phyloP scores from a whole-genome alignment of 2,888 invertebrate genomes.

The Alloplasta piceator region DNA sequence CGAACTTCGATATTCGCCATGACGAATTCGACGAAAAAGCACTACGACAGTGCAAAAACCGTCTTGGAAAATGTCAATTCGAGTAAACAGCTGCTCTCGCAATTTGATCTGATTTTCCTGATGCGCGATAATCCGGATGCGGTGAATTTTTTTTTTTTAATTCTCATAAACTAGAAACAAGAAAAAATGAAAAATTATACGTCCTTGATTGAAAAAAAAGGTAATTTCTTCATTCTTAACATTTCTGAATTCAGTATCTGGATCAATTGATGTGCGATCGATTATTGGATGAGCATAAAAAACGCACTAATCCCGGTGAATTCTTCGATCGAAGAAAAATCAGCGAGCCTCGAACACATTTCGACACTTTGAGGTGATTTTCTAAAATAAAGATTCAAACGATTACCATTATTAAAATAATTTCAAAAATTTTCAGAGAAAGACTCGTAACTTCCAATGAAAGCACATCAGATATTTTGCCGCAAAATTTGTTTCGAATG shows the following conservation, averaged over 20 bases:
- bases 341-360: neutral
- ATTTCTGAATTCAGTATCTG: conserved; percentile 40
- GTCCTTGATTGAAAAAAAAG: neutral
- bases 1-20: conserved; percentile 93
- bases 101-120: conserved; percentile 96
- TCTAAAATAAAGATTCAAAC: neutral
- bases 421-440: conserved; percentile 82
- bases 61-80: conserved; percentile 94
- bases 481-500: conserved; percentile 90
- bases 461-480: conserved; percentile 89
- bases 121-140: conserved; percentile 92
- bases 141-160: conserved; percentile 84
- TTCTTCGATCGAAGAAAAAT: neutral
- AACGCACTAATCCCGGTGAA: neutral
- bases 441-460: conserved; percentile 86
- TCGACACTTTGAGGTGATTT: conserved; percentile 23
- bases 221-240: neutral
- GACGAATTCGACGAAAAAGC: conserved; percentile 94
- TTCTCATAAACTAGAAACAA: neutral
- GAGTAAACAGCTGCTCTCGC: conserved; percentile 90
- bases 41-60: conserved; percentile 93
- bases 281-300: conserved; percentile 22
- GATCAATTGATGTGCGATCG: conserved; percentile 51
- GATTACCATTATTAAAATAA: neutral
- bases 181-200: conserved; percentile 2